These are phyloP conservation scores for Bambusicola thoracicus DNA, from an alignment of 2,113 vertebrate genomes.

Conservation along the genomic window DNA sequence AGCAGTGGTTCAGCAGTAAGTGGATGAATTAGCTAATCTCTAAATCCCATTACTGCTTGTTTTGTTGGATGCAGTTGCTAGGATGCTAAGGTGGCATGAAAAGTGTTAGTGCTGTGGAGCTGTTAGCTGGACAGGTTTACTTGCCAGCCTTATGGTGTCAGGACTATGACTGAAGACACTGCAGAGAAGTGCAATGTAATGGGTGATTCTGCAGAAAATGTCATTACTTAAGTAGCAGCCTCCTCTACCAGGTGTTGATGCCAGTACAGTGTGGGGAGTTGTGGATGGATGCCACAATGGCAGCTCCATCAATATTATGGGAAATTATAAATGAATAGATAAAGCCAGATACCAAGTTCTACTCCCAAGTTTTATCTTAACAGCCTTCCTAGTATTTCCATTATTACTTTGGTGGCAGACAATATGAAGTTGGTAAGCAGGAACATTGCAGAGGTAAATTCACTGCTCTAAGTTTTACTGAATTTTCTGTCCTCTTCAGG, in stretches of 20 bases:
- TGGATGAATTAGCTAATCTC: neutral
- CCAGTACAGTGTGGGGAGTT: neutral
- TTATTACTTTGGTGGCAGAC: neutral
- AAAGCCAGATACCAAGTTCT: neutral
- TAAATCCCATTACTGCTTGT: neutral
- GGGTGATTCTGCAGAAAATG: neutral
- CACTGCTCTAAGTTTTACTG: neutral
- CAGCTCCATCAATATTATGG: neutral
- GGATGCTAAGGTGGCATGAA: neutral
- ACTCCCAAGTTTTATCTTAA: neutral
- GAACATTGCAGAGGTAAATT: neutral
- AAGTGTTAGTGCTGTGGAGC: neutral
- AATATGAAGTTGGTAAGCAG: neutral
- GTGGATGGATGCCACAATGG: neutral
- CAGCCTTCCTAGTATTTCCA: neutral
- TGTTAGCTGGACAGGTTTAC: accelerated
- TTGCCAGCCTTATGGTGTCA: accelerated
- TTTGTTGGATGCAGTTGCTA: neutral
- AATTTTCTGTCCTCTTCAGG: too few relatives aligned
- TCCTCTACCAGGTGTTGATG: neutral
- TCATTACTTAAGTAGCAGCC: neutral
- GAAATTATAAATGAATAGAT: neutral
- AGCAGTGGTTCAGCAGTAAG: neutral
- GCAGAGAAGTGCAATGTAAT: neutral
- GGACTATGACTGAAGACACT: neutral